Percentiles rank a stretch among this genome's conserved stretches.
phyloP scores from a whole-genome alignment of 2,113 vertebrate species.

The Heterochromis multidens region DNA sequence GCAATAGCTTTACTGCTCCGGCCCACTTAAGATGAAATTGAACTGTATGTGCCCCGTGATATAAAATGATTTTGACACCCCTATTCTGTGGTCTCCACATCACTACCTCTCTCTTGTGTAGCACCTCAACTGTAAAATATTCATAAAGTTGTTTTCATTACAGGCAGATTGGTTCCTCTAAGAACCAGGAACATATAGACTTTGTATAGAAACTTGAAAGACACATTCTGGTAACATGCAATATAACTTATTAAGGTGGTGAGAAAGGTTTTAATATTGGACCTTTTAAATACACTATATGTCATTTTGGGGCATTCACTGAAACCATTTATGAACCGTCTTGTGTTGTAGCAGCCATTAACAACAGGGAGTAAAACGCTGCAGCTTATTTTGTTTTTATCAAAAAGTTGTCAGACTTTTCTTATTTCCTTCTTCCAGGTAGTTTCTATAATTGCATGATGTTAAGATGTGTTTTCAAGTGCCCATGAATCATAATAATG shows the following conservation, averaged over 20 bases:
- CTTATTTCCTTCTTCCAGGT: background rate
- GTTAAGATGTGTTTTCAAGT: background rate
- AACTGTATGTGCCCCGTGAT: background rate
- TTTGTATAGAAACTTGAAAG: no score
- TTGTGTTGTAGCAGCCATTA: background rate
- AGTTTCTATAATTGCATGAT: background rate
- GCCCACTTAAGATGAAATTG: accelerated
- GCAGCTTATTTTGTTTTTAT: background rate
- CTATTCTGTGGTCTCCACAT: no score
- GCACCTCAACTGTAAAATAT: no score
- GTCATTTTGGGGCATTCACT: background rate
- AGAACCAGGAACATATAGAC: no score
- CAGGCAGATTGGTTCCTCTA: no score
- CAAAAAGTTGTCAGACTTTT: background rate
- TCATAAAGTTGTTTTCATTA: no score
- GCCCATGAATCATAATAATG: background rate
- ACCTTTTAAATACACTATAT: background rate
- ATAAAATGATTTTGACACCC: background rate
- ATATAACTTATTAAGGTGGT: no score
- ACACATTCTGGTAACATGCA: no score
- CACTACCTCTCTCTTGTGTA: no score
- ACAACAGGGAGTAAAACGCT: background rate
- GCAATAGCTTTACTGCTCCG: background rate
- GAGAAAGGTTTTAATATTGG: no score
- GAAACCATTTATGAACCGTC: background rate